Base-by-base conservation (phyloP, 2,888 invertebrate species). In the Cantharis flavilabris region DNA sequence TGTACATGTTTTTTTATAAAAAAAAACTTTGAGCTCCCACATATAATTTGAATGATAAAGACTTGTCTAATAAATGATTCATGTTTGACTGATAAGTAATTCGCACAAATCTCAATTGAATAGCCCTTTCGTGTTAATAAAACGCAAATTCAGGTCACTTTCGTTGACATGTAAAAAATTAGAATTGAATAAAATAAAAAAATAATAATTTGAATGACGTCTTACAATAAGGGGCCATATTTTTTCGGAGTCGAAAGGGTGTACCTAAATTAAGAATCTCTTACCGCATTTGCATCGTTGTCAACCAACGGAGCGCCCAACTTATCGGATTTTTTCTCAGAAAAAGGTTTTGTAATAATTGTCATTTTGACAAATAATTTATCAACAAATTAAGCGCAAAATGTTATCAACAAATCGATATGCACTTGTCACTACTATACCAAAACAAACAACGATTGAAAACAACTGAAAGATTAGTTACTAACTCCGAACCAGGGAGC, bases 341-440 rank as follows among this genome's bases (percentile, higher is more conserved):
- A 90, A 79, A 92, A 91, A 28, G 94, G 92, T 87, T 95, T 96
- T 9, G 94, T 94, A 83, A 96, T 90, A 87, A 96, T 92, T 79
- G 96, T 96, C 96, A 96, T 96, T 81, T 62, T 70, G 69, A 70
- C 73, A 69, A 69, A 71, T 70, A 67, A 74, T 71, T 71, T 73
- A 26, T 69, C 30, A 26, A 64, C 70, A 30, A 49, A 49, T 49
- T 13, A 49, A 49, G 49, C 13, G 9, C 69, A 63, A 28, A 76
- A 76, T 18, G 67, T 23, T 67, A 28, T 33, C 23, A 69, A 73
- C 69, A 30, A 67, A 71, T 77, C 73, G 71, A 71, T 77, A 28
- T 67, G 7, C 64, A 64, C 30, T 64, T 49, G 67, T 30, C 74
- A 71, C 62, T 69, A 18, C 65, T 23, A 20, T 33, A 77, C 63